Evolutionary conservation across 2,888 invertebrate species (phyloP).

Genomic region (Subacronicta megacephala): DNA sequence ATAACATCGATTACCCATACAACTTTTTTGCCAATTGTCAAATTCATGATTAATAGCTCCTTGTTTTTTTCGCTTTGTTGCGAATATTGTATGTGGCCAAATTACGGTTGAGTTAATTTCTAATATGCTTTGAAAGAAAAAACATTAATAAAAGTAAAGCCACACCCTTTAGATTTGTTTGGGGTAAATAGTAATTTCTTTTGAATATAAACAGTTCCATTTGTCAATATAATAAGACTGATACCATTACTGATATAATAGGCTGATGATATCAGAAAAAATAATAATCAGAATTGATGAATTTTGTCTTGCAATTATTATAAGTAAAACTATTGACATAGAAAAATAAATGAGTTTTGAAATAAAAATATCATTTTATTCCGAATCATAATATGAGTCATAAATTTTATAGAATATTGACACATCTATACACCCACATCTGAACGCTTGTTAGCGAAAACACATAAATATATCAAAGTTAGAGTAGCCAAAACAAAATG

Average conservation of each 20-base stretch:
- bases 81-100: constrained; percentile 79
- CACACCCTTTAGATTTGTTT: constrained; percentile 74
- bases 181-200: constrained; percentile 45
- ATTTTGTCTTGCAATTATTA: not conserved
- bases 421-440: constrained; percentile 70
- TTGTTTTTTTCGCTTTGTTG: constrained; percentile 58
- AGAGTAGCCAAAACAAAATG: constrained; percentile 73
- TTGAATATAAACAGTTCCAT: constrained; percentile 17
- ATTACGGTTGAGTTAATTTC: constrained; percentile 73
- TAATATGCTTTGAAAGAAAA: constrained; percentile 57
- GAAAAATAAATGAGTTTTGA: too few species aligned
- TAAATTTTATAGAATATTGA: constrained; percentile 49
- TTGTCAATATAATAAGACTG: constrained; percentile 25
- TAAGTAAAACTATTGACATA: not conserved
- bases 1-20: constrained; percentile 40
- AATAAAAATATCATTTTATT: too few species aligned
- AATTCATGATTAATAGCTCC: constrained; percentile 76
- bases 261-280: too few species aligned
- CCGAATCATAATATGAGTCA: constrained; percentile 13
- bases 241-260: too few species aligned
- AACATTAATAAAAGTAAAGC: constrained; percentile 62
- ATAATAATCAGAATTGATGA: not conserved
- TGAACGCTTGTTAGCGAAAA: constrained; percentile 69
- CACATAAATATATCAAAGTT: constrained; percentile 78
- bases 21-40: constrained; percentile 65